These are phyloP conservation scores for Muscina levida DNA, from an alignment of 2,888 invertebrate species.

Conservation along the genomic window DNA sequence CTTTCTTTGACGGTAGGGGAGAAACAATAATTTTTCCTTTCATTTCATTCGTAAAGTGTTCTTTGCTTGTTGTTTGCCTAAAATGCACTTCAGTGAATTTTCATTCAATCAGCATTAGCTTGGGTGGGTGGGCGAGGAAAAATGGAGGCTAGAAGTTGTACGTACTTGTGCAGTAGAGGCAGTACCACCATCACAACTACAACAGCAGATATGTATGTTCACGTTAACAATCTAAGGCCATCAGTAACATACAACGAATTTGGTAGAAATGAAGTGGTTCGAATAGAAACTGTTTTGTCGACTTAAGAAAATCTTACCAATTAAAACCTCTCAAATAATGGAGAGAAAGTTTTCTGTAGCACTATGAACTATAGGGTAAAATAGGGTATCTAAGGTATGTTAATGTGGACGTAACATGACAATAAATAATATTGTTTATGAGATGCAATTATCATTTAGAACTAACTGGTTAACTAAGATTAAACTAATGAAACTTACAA, in stretches of 20 bases:
- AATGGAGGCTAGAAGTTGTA: no score
- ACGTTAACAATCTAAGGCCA: conserved; percentile 27
- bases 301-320: conserved; percentile 33
- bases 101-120: conserved; percentile 36
- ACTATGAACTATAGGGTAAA: no score
- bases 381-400: no score
- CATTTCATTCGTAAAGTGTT: conserved; percentile 29
- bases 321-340: conserved; percentile 24
- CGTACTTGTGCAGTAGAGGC: no score
- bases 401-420: no score
- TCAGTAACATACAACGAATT: not conserved
- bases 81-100: conserved; percentile 33
- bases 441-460: no score
- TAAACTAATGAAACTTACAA: no score
- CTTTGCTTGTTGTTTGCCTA: conserved; percentile 2
- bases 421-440: no score
- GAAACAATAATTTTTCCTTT: conserved; percentile 18
- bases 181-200: conserved; percentile 1
- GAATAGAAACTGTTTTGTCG: conserved; percentile 26
- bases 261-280: not conserved
- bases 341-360: not conserved
- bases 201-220: no score
- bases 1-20: not conserved
- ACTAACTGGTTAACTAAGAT: no score
- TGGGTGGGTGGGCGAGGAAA: not conserved